A percentile compares a stretch with the other conserved stretches of the same genome.
These are phyloP conservation scores for Acanthosepion pharaonis DNA, from an alignment of 2,888 invertebrate genomes.

Conservation along the genomic window DNA sequence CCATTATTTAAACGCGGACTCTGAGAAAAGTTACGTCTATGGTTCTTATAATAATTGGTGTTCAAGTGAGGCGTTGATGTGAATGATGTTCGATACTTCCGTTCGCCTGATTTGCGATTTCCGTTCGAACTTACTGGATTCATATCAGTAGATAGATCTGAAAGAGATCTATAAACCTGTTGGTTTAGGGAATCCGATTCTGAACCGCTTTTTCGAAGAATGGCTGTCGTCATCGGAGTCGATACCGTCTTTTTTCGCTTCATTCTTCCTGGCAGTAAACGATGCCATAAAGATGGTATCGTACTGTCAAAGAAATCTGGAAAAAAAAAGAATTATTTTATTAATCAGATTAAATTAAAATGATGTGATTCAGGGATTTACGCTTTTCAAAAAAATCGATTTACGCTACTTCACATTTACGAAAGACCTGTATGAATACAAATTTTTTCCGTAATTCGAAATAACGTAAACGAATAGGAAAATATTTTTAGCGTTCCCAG, in stretches of 20 bases:
- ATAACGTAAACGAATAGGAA: too few species aligned
- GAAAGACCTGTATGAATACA: neutral
- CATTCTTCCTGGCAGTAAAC: neutral
- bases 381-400: too few species aligned
- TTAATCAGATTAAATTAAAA: neutral
- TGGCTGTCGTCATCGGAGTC: neutral
- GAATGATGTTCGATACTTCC: neutral
- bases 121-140: neutral
- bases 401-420: neutral
- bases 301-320: neutral
- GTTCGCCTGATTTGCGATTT: neutral
- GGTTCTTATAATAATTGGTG: neutral
- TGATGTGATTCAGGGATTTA: neutral
- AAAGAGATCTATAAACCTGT: neutral
- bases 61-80: neutral
- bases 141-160: neutral
- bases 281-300: neutral
- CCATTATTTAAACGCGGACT: neutral
- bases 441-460: too few species aligned
- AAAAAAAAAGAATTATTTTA: neutral
- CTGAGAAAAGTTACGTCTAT: neutral
- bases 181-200: neutral
- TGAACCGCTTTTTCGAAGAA: neutral
- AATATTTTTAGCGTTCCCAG: too few species aligned
- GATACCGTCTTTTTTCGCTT: neutral